Evolutionary conservation across 2,113 vertebrate species (phyloP).

Genomic region (Argyrosomus japonicus): DNA sequence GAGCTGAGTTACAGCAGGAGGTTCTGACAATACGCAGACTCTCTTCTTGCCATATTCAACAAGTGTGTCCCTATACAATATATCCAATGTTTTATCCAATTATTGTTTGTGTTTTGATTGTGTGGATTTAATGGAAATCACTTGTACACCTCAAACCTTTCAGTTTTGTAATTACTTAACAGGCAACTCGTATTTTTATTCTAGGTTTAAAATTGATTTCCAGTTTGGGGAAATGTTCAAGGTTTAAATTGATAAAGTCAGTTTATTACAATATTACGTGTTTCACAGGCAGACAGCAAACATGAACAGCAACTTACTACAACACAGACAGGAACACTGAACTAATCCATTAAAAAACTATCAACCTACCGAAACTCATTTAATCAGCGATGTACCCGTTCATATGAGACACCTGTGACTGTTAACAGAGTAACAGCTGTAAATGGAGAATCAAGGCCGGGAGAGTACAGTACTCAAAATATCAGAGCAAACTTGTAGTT

Average conservation of each 20-base stretch:
- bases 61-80: background rate
- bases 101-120: background rate
- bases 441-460: too few relatives aligned
- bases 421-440: too few relatives aligned
- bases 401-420: too few relatives aligned
- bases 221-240: background rate
- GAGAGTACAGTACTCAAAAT: too few relatives aligned
- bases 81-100: background rate
- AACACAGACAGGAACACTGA: too few relatives aligned
- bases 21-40: background rate
- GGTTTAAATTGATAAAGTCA: background rate
- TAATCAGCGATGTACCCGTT: too few relatives aligned
- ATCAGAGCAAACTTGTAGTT: too few relatives aligned
- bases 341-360: too few relatives aligned
- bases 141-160: background rate
- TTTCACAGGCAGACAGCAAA: too few relatives aligned
- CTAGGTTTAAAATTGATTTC: background rate
- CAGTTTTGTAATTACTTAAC: background rate
- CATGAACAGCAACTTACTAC: too few relatives aligned
- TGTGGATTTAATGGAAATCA: background rate
- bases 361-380: too few relatives aligned
- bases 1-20: conserved; percentile 5
- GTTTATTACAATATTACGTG: too few relatives aligned
- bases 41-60: background rate
- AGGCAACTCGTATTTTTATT: background rate